phyloP scores from a whole-genome alignment of 2,888 invertebrate genomes.

The Leucophenga montana region DNA sequence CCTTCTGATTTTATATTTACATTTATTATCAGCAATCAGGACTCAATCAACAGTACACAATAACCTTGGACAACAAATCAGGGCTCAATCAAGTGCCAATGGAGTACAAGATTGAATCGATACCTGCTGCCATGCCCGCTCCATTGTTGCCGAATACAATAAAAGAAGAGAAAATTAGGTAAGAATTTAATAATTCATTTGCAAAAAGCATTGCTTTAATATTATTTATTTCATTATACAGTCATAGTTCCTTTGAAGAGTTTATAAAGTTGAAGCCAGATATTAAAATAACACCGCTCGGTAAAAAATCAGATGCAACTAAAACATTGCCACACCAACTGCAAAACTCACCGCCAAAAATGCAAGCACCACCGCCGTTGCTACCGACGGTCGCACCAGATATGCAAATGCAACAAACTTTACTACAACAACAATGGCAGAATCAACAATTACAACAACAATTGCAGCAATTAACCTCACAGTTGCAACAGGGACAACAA shows the following conservation, averaged over 20 bases:
- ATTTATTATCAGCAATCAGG: conserved; percentile 33
- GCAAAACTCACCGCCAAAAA: not conserved
- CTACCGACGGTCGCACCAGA: conserved; percentile 39
- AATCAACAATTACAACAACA: conserved; percentile 56
- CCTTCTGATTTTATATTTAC: too few species aligned
- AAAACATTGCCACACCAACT: not conserved
- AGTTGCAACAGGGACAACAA: conserved; percentile 59
- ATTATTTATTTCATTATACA: not conserved
- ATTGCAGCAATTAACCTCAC: conserved; percentile 57
- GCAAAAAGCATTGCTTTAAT: not conserved
- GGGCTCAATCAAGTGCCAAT: conserved; percentile 59
- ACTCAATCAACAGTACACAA: conserved; percentile 69
- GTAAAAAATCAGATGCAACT: conserved; percentile 48
- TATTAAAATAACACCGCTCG: conserved; percentile 70
- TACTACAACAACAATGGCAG: conserved; percentile 47
- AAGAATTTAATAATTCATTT: conserved; percentile 38
- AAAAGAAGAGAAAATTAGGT: conserved; percentile 70
- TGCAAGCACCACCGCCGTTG: conserved; percentile 28
- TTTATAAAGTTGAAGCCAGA: conserved; percentile 72
- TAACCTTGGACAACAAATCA: conserved; percentile 68
- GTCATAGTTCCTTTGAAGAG: conserved; percentile 66
- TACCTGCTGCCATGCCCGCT: not conserved
- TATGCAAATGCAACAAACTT: conserved; percentile 44
- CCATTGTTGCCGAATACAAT: conserved; percentile 49
- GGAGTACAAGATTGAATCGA: conserved; percentile 61